Evolutionary conservation across 2,888 invertebrate species (phyloP).

Genomic region (Hecatera dysodea): DNA sequence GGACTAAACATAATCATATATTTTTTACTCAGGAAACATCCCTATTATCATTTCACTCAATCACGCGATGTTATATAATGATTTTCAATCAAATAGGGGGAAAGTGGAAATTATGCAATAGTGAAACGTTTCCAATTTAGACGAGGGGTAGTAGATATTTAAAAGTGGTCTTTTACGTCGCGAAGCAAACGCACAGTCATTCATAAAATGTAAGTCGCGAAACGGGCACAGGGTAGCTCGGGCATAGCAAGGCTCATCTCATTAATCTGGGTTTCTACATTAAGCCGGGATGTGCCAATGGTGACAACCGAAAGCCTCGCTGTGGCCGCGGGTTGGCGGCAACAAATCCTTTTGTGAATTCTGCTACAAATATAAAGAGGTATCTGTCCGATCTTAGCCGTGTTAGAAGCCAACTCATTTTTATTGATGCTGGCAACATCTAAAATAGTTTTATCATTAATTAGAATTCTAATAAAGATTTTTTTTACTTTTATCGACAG

Average conservation of each 20-base stretch:
- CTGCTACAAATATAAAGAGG: conserved; percentile 82
- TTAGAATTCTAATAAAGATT: not conserved
- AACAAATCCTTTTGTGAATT: conserved; percentile 86
- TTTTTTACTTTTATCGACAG: not conserved
- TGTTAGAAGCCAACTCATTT: conserved; percentile 17
- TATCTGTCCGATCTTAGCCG: conserved; percentile 64
- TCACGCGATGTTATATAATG: conserved; percentile 53
- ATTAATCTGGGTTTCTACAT: conserved; percentile 88
- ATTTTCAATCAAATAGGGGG: conserved; percentile 48
- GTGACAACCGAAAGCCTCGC: conserved; percentile 86
- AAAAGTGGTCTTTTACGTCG: conserved; percentile 8
- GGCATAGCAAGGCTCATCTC: conserved; percentile 79
- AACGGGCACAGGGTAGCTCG: conserved; percentile 62
- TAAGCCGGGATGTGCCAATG: conserved; percentile 88
- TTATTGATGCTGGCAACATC: conserved; percentile 1
- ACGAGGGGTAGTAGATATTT: conserved; percentile 12
- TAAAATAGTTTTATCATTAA: not conserved
- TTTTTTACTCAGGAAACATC: too few relatives aligned
- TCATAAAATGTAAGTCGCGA: conserved; percentile 70
- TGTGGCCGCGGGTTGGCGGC: conserved; percentile 77
- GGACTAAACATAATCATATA: too few relatives aligned
- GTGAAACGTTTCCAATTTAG: conserved; percentile 11
- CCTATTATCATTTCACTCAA: conserved; percentile 40
- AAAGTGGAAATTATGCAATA: conserved; percentile 51
- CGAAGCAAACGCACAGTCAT: conserved; percentile 67